A percentile compares a stretch with the other conserved stretches of the same genome.
phyloP scores from a whole-genome alignment of 2,888 invertebrate genomes.

The Agrotis segetum region DNA sequence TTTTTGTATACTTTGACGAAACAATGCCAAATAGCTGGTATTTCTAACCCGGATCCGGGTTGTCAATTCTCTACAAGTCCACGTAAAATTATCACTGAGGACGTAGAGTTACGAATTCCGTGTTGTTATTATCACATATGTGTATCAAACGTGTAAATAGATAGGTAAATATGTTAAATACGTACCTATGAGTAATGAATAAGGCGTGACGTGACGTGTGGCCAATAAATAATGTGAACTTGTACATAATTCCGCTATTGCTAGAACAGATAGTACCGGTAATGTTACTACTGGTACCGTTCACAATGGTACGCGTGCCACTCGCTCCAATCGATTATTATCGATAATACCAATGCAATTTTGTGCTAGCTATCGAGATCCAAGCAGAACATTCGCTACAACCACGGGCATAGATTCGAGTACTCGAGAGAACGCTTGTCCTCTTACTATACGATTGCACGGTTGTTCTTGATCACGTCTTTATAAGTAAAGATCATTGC shows the following conservation, averaged over 20 bases:
- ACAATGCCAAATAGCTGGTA: slow-evolving; percentile 41
- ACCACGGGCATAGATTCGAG: slow-evolving; percentile 11
- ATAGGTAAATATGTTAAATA: slow-evolving; percentile 21
- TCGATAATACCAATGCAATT: slow-evolving; percentile 78
- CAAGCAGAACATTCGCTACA: slow-evolving; percentile 59
- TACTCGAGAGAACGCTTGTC: slow-evolving; percentile 15
- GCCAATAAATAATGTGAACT: slow-evolving; percentile 63
- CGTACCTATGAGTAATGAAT: slow-evolving; percentile 52
- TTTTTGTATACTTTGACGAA: slow-evolving; percentile 1
- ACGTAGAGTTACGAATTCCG: slow-evolving; percentile 11
- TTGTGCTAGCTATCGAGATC: slow-evolving; percentile 70
- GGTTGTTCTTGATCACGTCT: slow-evolving; percentile 56
- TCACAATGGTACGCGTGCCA: slow-evolving; percentile 75
- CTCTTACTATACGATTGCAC: slow-evolving; percentile 25
- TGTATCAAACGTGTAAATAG: slow-evolving; percentile 20
- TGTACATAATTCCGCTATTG: slow-evolving; percentile 66
- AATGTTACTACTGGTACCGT: slow-evolving; percentile 83
- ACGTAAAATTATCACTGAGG: slow-evolving; percentile 25
- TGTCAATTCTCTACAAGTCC: slow-evolving; percentile 29
- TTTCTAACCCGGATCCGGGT: slow-evolving; percentile 66
- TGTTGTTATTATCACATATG: slow-evolving; percentile 8
- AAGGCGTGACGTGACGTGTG: slow-evolving; percentile 60
- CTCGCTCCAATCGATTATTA: slow-evolving; percentile 78
- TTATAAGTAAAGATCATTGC: slow-evolving; percentile 47
- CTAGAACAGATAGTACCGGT: slow-evolving; percentile 84